Percentiles rank a stretch among this genome's conserved stretches.
phyloP scores from a whole-genome alignment of 2,888 invertebrate genomes.

The Protonemura montana region DNA sequence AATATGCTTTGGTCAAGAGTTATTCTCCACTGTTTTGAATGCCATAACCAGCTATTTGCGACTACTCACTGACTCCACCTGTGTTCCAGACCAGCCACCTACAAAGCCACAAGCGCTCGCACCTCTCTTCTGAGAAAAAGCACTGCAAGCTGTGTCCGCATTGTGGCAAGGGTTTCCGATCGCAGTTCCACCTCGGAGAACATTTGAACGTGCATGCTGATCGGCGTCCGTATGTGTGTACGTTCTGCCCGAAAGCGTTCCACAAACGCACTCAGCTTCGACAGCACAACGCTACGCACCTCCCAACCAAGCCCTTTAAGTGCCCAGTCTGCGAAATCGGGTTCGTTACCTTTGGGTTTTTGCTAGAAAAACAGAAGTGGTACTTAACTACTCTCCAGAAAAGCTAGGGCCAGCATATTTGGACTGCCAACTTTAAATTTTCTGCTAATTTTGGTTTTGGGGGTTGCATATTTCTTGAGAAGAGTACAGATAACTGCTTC shows the following conservation, averaged over 20 bases:
- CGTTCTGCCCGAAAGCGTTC: constrained; percentile 59
- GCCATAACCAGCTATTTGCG: too few species aligned
- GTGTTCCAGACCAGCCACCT: constrained; percentile 53
- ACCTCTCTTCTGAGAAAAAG: constrained; percentile 55
- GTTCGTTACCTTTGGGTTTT: not conserved
- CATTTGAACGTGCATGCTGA: constrained; percentile 61
- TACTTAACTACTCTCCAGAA: too few species aligned
- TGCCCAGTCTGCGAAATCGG: constrained; percentile 55
- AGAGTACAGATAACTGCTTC: too few species aligned
- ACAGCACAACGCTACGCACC: constrained; percentile 56
- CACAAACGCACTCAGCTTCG: constrained; percentile 56
- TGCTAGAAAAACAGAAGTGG: too few species aligned
- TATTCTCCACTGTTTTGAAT: too few species aligned
- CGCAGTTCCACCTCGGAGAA: constrained; percentile 60
- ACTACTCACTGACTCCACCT: too few species aligned
- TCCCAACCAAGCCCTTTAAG: constrained; percentile 52
- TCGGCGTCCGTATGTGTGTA: constrained; percentile 57
- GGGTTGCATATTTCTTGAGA: too few species aligned
- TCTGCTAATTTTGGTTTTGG: too few species aligned
- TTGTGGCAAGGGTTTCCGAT: constrained; percentile 60
- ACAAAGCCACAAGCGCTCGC: constrained; percentile 56
- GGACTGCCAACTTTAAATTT: too few species aligned
- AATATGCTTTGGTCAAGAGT: too few species aligned
- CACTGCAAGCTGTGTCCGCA: constrained; percentile 58
- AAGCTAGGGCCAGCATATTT: too few species aligned